phyloP scores from a whole-genome alignment of 2,888 invertebrate genomes.

The Agonopterix arenella region DNA sequence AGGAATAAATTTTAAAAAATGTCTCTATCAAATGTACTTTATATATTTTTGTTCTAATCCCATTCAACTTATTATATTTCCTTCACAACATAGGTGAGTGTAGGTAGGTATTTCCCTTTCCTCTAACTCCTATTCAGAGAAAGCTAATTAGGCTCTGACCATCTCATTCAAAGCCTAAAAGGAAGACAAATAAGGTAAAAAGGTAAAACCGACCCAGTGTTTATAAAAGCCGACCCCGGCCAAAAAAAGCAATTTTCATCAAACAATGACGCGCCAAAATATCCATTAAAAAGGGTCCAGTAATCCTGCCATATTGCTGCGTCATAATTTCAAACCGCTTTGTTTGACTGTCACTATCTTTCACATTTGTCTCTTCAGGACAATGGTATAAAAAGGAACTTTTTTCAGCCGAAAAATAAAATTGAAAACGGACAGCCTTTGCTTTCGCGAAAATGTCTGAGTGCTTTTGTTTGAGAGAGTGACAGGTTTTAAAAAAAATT shows the following conservation, averaged over 20 bases:
- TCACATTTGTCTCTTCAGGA: slow-evolving; percentile 8
- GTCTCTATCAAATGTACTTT: too few relatives aligned
- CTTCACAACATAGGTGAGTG: too few relatives aligned
- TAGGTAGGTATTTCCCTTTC: too few relatives aligned
- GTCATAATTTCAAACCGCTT: slow-evolving; percentile 5
- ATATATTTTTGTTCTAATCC: too few relatives aligned
- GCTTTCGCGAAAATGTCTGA: neutral
- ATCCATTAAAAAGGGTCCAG: slow-evolving; percentile 4
- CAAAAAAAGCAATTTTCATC: neutral
- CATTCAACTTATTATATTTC: too few relatives aligned
- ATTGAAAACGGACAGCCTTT: slow-evolving; percentile 5
- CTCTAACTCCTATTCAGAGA: too few relatives aligned
- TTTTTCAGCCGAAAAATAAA: slow-evolving; percentile 9
- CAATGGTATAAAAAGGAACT: slow-evolving; percentile 6
- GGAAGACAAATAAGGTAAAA: neutral
- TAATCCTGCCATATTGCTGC: slow-evolving; percentile 9
- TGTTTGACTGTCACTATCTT: slow-evolving; percentile 10
- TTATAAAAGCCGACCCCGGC: neutral
- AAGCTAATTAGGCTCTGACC: too few relatives aligned
- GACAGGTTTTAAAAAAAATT: neutral
- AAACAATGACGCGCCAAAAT: slow-evolving; percentile 6
- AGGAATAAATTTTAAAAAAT: too few relatives aligned
- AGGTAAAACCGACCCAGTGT: too few relatives aligned
- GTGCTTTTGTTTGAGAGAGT: neutral
- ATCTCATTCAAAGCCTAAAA: neutral